Base-by-base conservation (phyloP, 2,888 invertebrate species). In the Sylvicola cinctus region DNA sequence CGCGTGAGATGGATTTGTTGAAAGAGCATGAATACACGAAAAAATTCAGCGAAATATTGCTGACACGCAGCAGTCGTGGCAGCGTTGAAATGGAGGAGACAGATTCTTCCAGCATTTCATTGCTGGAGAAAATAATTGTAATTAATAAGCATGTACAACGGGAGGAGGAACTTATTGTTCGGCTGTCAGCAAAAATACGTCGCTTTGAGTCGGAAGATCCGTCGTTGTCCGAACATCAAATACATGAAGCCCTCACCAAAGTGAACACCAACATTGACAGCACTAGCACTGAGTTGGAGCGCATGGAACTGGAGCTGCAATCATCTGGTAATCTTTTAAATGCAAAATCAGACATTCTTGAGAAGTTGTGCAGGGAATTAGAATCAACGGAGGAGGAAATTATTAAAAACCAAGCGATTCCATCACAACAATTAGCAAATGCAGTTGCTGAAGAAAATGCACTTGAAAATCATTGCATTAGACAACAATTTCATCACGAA, bases 61-160 rank as follows among this genome's bases (percentile, higher is more conserved):
- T 29, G 34, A 33, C 23, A 33, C 32, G 29, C n/a, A 29, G 10
- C 20, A 12, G 7, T 13, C 11, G 34, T 63, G 3, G 62, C 8
- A 4, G 63, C 16, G 58, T 62, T 38, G 16, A 15, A 31, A 31
- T 29, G 29, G 7, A 10, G 6, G 15, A 20, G 5, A 16, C 8
- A 6, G 20, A 28, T 15, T 13, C n/a, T n/a, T n/a, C n/a, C n/a
- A n/a, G n/a, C n/a, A n/a, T n/a, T n/a, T n/a, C n/a, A n/a, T n/a
- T n/a, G n/a, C 59, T 77, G 45, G 80, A 81, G 46, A 74, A 70
- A 52, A 65, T 81, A 32, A 66, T 74, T 16, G 69, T 72, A 34
- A 60, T 80, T 16, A 80, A 81, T 51, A 74, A 77, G 48, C 65
- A 70, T 45, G 55, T 83, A 37, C 70, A 78, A 37, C 63, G 70